Conservation (phyloP, 2,888 invertebrate genomes). For the Callinectes sapidus region DNA sequence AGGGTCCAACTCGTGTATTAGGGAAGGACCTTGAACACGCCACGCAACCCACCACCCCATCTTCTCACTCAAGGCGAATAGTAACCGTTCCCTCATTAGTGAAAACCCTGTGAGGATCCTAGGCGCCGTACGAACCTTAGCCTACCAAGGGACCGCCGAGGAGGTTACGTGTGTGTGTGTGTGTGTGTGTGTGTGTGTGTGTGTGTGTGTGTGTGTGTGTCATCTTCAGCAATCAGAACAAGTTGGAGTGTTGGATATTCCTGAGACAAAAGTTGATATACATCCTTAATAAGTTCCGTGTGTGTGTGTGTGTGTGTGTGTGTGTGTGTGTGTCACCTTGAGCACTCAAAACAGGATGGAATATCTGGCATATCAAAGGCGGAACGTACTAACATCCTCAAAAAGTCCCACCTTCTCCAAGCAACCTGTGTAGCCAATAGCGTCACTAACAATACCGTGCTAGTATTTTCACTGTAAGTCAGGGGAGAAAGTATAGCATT, state of each 20-base stretch:
- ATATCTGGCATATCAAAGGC: too few species aligned
- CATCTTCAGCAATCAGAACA: background rate
- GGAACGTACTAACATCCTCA: too few species aligned
- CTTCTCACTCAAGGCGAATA: background rate
- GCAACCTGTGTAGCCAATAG: background rate
- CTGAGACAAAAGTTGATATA: too few species aligned
- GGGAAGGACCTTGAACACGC: background rate
- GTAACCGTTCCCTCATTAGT: background rate
- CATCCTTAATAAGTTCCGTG: too few species aligned
- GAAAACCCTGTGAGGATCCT: too few species aligned
- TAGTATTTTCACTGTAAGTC: background rate
- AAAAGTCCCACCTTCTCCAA: background rate
- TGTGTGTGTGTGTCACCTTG: too few species aligned
- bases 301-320: too few species aligned
- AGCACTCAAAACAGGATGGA: too few species aligned
- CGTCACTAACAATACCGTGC: background rate
- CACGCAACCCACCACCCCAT: background rate
- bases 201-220: constrained; percentile 12
- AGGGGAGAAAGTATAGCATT: background rate
- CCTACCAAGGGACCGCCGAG: too few species aligned
- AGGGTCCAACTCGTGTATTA: background rate
- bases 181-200: background rate
- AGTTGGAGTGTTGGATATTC: too few species aligned
- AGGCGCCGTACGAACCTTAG: too few species aligned
- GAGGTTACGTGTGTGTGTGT: background rate